Evolutionary conservation across 2,113 vertebrate genomes (phyloP), one percentile per base, ranked within the genome.

Genomic region (Phylloscopus whistleri): DNA sequence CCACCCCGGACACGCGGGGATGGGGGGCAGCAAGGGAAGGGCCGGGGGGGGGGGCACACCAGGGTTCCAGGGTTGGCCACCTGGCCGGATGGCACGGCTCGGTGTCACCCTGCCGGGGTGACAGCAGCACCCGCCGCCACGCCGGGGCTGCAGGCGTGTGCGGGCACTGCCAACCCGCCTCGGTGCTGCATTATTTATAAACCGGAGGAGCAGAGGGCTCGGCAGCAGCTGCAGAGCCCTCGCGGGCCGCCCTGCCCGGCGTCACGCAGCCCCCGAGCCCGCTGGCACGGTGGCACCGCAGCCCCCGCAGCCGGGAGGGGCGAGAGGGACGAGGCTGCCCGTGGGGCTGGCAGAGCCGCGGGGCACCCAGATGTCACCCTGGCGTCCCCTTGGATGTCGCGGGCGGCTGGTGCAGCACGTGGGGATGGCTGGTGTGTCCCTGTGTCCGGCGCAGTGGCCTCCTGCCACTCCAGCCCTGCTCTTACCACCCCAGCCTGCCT

Each of bases 111-210:
- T 16, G 59, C 12, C 4, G 3, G 60, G 79, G 60, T 26, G 83
- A n/a, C 10, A 27, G 84, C 62, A 8, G 84, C 62, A 7, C 70
- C 84, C 53, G 6, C 3, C 10, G 31, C 62, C 58, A 27, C 7
- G 78, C 83, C 62, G 28, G 91, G 90, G 93, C 90, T 41, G 95
- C 92, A 52, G 93, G 93, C 52, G 59, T 56, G 90, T 67, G 93
- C 31, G 55, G 75, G 89, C 48, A 19, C 91, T 95, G 95, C 93
- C 95, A 96, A 46, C 76, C 10, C 69, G 70, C 96, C 95, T 84
- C 20, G 56, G 69, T 19, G 72, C 97, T 97, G 97, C 97, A 97
- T 98, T 97, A 98, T 98, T 98, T 97, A 98, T 98, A 97, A 97
- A 98, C 91, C 31, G 23, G 94, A 82, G 90, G 82, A 95, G 70